These are phyloP conservation scores for Leucopternis melanops DNA, from an alignment of 2,113 vertebrate species.

Conservation along the genomic window DNA sequence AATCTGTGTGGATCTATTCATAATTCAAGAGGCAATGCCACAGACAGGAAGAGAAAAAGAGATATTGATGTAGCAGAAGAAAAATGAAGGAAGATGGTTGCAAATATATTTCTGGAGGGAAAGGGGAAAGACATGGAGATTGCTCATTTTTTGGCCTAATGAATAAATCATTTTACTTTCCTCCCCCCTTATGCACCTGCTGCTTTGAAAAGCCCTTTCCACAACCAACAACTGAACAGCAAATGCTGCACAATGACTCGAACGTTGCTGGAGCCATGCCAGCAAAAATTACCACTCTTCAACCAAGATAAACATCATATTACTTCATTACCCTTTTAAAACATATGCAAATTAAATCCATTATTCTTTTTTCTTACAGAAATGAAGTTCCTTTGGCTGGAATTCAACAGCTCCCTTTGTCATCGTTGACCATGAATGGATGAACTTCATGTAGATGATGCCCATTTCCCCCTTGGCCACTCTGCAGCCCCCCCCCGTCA, in stretches of 20 bases:
- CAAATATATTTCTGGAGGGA: constrained; percentile 61
- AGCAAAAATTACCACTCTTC: constrained; percentile 93
- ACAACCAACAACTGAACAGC: constrained; percentile 78
- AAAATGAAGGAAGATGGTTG: constrained; percentile 37
- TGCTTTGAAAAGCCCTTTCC: constrained; percentile 76
- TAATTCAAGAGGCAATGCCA: constrained; percentile 63
- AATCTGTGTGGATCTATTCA: background rate
- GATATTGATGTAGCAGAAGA: constrained; percentile 16
- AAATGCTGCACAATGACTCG: constrained; percentile 75
- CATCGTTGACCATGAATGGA: constrained; percentile 80
- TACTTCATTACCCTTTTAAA: constrained; percentile 99
- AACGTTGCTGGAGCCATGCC: constrained; percentile 81
- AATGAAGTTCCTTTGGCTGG: constrained; percentile 87
- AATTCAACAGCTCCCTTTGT: constrained; percentile 85
- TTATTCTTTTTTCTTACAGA: constrained; percentile 82
- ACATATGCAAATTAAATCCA: constrained; percentile 95
- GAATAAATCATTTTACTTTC: constrained; percentile 85
- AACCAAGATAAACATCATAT: constrained; percentile 98
- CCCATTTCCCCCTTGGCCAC: constrained; percentile 63
- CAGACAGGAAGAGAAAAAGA: constrained; percentile 30
- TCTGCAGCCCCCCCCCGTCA: background rate
- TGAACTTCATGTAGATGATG: constrained; percentile 76
- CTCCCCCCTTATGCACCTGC: constrained; percentile 73
- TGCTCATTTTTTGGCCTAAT: constrained; percentile 82
- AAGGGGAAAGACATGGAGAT: constrained; percentile 70